phyloP scores from a whole-genome alignment of 2,797 vertebrate genomes.

The Heteromormyrus szaboi region DNA sequence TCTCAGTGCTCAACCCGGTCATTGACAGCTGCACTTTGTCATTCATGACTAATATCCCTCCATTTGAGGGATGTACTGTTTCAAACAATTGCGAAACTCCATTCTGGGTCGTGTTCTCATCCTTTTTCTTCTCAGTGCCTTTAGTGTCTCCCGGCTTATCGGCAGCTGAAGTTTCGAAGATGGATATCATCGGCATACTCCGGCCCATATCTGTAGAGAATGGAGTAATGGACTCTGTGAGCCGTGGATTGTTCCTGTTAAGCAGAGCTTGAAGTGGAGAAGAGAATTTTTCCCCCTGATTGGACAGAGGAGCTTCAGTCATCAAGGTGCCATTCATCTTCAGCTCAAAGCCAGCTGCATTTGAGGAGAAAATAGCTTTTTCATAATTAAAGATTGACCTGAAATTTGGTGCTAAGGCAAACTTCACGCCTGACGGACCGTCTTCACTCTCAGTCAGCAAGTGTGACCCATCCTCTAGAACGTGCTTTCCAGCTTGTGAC shows the following conservation, averaged over 20 bases:
- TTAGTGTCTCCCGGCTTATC: slow-evolving; percentile 41
- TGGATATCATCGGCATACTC: slow-evolving; percentile 40
- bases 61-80: slow-evolving; percentile 23
- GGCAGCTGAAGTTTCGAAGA: slow-evolving; percentile 45
- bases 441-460: slow-evolving; percentile 19
- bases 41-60: slow-evolving; percentile 37
- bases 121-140: slow-evolving; percentile 41
- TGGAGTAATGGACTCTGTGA: slow-evolving; percentile 42
- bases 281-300: slow-evolving; percentile 33
- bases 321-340: slow-evolving; percentile 41
- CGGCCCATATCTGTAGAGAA: slow-evolving; percentile 36
- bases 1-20: slow-evolving; percentile 32
- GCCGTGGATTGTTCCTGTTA: slow-evolving; percentile 42
- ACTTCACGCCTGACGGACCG: slow-evolving; percentile 17
- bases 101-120: slow-evolving; percentile 39
- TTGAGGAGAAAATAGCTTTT: slow-evolving; percentile 32
- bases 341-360: slow-evolving; percentile 34
- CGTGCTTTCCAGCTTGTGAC: slow-evolving; percentile 22
- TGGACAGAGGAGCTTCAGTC: slow-evolving; percentile 37
- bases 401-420: slow-evolving; percentile 32
- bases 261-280: slow-evolving; percentile 39
- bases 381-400: slow-evolving; percentile 42
- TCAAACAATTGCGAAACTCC: slow-evolving; percentile 30
- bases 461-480: slow-evolving; percentile 30
- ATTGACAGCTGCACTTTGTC: slow-evolving; percentile 31